Evolutionary conservation across 37 sponge, comb jelly and placozoan species (phyloP).

Genomic region (Amphimedon queenslandica): DNA sequence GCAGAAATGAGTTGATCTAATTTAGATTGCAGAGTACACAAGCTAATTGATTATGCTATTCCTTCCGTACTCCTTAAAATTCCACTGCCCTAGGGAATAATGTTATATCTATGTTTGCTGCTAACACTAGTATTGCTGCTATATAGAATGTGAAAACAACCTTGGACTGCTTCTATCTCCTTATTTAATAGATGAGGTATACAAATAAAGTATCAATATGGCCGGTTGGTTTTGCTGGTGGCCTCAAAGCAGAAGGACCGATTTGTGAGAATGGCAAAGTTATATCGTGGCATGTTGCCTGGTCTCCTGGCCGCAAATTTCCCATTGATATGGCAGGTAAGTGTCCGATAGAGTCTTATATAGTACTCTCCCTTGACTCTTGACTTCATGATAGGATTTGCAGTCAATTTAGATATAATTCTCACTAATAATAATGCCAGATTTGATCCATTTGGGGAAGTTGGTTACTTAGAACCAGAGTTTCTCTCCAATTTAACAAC

Average conservation of each 20-base stretch:
- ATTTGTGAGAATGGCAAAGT: constrained; percentile 60
- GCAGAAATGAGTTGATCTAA: too few species aligned
- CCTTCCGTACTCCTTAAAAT: too few species aligned
- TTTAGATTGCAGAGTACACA: too few species aligned
- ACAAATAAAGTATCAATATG: constrained; percentile 71
- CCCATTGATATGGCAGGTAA: constrained; percentile 85
- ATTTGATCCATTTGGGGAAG: constrained; percentile 13
- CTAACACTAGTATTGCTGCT: too few species aligned
- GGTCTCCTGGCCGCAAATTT: constrained; percentile 54
- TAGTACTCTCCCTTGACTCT: too few species aligned
- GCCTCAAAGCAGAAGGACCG: constrained; percentile 78
- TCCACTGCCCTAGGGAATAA: too few species aligned
- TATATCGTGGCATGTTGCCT: constrained; percentile 65
- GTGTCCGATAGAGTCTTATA: too few species aligned
- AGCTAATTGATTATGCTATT: too few species aligned
- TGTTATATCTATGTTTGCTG: too few species aligned
- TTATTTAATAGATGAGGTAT: constrained; percentile 61
- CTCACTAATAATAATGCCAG: constrained; percentile 24
- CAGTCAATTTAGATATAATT: constrained; percentile 47
- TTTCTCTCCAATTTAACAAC: constrained; percentile 19
- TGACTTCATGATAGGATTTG: constrained; percentile 72
- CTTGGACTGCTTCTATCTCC: too few species aligned
- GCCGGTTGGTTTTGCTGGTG: constrained; percentile 86
- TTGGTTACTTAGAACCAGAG: constrained; percentile 70
- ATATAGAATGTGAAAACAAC: too few species aligned